Evolutionary conservation across 2,888 invertebrate species (phyloP).

Genomic region (Chymomyza fuscimana): DNA sequence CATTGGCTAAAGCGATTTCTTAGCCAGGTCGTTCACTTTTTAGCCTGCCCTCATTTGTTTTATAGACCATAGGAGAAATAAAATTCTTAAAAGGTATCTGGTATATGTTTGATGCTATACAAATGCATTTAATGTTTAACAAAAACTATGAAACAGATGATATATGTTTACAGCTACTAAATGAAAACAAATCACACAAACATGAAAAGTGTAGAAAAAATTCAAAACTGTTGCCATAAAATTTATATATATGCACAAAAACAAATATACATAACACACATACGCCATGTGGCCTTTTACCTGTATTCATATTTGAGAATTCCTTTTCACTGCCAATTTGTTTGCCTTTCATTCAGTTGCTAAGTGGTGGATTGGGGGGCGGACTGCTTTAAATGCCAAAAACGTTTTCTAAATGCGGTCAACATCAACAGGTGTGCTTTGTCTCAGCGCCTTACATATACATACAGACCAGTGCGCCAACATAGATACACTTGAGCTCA

Average conservation of each 20-base stretch:
- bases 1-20: no score
- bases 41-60: no score
- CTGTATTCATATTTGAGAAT: conserved; percentile 71
- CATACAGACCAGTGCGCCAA: conserved; percentile 12
- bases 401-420: conserved; percentile 37
- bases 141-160: background rate
- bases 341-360: conserved; percentile 45
- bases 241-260: background rate
- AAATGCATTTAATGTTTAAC: background rate
- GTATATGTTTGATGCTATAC: background rate
- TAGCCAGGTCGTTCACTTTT: no score
- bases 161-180: background rate
- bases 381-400: conserved; percentile 19
- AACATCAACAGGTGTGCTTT: conserved; percentile 59
- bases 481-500: no score
- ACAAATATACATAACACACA: background rate
- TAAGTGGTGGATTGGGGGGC: no score
- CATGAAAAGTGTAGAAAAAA: background rate
- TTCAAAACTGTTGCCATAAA: background rate
- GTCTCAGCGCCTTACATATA: conserved; percentile 42
- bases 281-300: conserved; percentile 31
- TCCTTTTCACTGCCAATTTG: conserved; percentile 53
- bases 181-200: background rate
- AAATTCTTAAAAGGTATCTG: no score
- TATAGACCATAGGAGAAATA: no score